Conservation (phyloP, 53 echinoderm and acorn worm genomes). For the Henricia sp. region DNA sequence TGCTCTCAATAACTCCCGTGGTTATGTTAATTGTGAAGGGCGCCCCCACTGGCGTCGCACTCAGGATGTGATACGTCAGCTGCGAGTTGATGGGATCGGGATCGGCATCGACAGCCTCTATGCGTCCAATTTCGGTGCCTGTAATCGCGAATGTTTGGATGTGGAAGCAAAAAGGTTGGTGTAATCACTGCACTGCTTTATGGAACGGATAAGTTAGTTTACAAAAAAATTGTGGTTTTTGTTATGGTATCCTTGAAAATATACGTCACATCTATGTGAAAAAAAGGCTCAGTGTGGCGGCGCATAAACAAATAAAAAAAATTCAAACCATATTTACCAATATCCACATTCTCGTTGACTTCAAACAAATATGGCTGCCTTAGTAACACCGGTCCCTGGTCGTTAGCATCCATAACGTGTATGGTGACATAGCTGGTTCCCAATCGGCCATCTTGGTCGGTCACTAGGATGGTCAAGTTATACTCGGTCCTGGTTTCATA, state of each 20-base stretch:
- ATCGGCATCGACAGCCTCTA: conserved; percentile 74
- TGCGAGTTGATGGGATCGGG: conserved; percentile 64
- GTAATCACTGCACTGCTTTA: too few relatives aligned
- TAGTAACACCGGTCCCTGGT: conserved; percentile 71
- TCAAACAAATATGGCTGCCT: conserved; percentile 68
- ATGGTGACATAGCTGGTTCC: conserved; percentile 72
- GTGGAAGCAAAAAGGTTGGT: too few relatives aligned
- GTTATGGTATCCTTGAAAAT: background rate
- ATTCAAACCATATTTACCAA: background rate
- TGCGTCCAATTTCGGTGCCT: conserved; percentile 76
- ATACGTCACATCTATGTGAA: background rate
- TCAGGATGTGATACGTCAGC: conserved; percentile 79
- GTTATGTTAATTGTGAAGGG: conserved; percentile 69
- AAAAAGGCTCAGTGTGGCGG: too few relatives aligned
- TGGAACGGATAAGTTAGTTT: too few relatives aligned
- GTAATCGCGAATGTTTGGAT: background rate
- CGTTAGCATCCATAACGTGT: conserved; percentile 73
- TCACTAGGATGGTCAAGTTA: conserved; percentile 71
- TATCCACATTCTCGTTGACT: conserved; percentile 66
- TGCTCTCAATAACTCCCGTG: conserved; percentile 72
- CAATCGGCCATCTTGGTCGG: conserved; percentile 65
- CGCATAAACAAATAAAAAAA: too few relatives aligned
- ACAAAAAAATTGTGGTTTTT: background rate
- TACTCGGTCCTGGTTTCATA: conserved; percentile 64
- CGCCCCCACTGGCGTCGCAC: conserved; percentile 38